A percentile compares a stretch with the other conserved stretches of the same genome.
Conservation (phyloP, 1,140 invertebrate genomes). For the Bombus sylvicola region DNA sequence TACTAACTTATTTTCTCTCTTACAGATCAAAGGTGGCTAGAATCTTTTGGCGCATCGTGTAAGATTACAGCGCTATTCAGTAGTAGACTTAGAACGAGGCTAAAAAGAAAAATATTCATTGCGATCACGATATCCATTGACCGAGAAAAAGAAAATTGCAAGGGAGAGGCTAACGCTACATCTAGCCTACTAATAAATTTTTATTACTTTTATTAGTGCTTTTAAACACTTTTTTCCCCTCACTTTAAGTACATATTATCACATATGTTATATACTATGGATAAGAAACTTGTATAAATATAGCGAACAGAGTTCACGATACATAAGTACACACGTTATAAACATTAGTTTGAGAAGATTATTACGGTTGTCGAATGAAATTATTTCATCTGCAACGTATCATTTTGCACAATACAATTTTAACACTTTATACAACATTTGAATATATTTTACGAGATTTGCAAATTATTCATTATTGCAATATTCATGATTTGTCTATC, state of each 20-base stretch:
- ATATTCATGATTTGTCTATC: background rate
- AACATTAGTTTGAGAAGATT: background rate
- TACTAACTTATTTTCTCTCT: background rate
- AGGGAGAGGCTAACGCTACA: background rate
- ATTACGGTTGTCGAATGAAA: background rate
- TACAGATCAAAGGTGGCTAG: background rate
- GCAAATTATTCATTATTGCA: background rate
- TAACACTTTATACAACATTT: background rate
- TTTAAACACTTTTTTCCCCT: background rate
- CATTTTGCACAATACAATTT: background rate
- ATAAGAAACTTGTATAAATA: background rate
- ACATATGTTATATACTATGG: background rate
- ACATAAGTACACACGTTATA: background rate
- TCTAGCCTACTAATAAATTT: background rate
- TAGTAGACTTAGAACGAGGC: background rate
- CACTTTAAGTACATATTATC: background rate
- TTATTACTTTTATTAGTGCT: background rate
- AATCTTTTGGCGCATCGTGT: background rate
- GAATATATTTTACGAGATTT: background rate
- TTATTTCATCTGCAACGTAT: background rate
- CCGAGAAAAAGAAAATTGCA: background rate
- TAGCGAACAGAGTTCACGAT: background rate
- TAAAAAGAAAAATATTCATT: background rate
- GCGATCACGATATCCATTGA: background rate
- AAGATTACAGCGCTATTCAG: background rate